A percentile compares a stretch with the other conserved stretches of the same genome.
phyloP scores from a whole-genome alignment of 2,888 invertebrate genomes.

The Euphydryas editha region DNA sequence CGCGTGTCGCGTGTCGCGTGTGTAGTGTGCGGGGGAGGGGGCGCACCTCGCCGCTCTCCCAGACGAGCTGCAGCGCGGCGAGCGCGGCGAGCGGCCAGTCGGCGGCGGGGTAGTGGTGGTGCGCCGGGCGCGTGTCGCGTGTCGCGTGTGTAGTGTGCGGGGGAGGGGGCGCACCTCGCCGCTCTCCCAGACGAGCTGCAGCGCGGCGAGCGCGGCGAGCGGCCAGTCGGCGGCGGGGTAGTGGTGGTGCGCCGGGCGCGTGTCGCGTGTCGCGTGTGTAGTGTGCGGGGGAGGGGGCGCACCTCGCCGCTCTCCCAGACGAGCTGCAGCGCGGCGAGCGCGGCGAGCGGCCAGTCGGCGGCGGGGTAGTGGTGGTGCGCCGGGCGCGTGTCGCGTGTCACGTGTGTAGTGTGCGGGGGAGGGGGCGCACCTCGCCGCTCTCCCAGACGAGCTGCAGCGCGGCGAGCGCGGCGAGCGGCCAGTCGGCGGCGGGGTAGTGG shows the following conservation, averaged over 20 bases:
- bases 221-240: slow-evolving; percentile 1
- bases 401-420: neutral
- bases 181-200: neutral
- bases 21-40: neutral
- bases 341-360: neutral
- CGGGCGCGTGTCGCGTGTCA: too few species aligned
- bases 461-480: neutral
- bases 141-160: neutral
- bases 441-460: neutral
- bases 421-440: neutral
- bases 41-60: neutral
- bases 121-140: neutral
- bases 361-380: slow-evolving; percentile 1
- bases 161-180: neutral
- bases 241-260: neutral
- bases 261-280: too few species aligned
- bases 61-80: neutral
- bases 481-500: slow-evolving; percentile 1
- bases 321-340: neutral
- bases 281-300: neutral
- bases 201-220: neutral
- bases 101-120: slow-evolving; percentile 1
- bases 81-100: neutral
- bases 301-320: neutral
- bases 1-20: neutral